Base-by-base conservation (phyloP, 2,888 invertebrate species). In the Pristionchus fissidentatus region DNA sequence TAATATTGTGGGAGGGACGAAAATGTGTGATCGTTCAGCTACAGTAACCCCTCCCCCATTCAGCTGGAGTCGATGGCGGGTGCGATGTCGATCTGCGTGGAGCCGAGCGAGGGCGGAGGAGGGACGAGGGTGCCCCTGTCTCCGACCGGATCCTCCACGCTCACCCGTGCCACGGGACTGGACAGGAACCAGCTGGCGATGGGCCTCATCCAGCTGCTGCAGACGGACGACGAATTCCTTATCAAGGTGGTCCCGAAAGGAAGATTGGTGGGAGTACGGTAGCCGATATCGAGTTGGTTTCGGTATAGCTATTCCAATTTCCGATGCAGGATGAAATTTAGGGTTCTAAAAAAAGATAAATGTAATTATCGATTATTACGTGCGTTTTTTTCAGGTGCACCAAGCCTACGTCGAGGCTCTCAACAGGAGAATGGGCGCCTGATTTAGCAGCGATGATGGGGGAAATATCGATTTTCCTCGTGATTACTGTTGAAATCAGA, bases 141-240 rank as follows among this genome's bases (percentile, higher is more conserved):
- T 1, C 66, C 66, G 19, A 66, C 66, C 19, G 66, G 66, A 66
- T 82, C 66, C 1, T 46, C 77, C 5, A 22, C 46, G 43, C 7
- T 19, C n/a, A 35, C n/a, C 41, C 22, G 43, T 26, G 29, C 41
- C 5, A 52, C 60, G 13, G 66, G 82, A 62, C 32, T 70, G 35
- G 66, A 66, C 29, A 62, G 52, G 52, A 22, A 49, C 19, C 85
- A 87, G 84, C 85, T 89, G 55, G n/a, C 85, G 43, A 55, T 83
- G 10, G 87, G 87, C 3, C 73, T 89, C 29, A 60, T 78, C 15
- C 87, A 87, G 35, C 85, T 89, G 19, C 84, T 89, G 60, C 86
- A 86, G 57, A 86, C 82, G n/a, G 89, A 89, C 62, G 89, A 89
- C 73, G 85, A 85, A 32, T 89, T 89, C 75, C 85, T 88, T 13